Base-by-base conservation (phyloP, 2,888 invertebrate species). In the Netelia virgata region DNA sequence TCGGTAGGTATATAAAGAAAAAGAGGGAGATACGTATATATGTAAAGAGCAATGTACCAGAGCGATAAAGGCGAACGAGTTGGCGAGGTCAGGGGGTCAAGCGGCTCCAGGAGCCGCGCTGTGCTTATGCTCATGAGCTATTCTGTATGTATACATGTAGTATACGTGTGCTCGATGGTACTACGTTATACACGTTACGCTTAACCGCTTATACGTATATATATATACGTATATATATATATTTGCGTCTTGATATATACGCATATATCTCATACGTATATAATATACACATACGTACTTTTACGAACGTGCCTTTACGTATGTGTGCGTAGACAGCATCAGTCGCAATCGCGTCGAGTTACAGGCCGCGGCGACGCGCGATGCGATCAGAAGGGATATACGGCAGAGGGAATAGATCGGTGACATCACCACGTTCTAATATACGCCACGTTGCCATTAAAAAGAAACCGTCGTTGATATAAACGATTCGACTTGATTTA, bases 51-150 rank as follows among this genome's bases (percentile, higher is more conserved):
- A 84, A 83, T 88, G 89, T 88, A 89, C 89, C 91, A 90, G 89
- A 90, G 91, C 91, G 92, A 93, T 93, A 93, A 93, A 92, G 88
- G 90, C 91, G 90, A 93, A 91, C 92, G 91, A 93, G 92, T 92
- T 92, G 89, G 83, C 88, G 90, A 90, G 91, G 92, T 92, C 92
- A 91, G 90, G 90, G 92, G 91, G 84, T 91, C 91, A 92, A 92
- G 90, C 90, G 90, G 91, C 92, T 92, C 92, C 92, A 92, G 93
- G 92, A 92, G 92, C 90, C 91, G 89, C 90, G 23, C 90, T 90
- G 78, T 82, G 83, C 63, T 50, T 43, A 61, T 79, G 68, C 77
- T 70, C 72, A 18, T 47, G 36, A 43, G 80, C 73, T 61, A 63
- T 61, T 50, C 55, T 66, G 9, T 64, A 23, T 41, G 63, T 64